Base-by-base conservation (phyloP, 1,140 invertebrate species). In the Scaptodrosophila lebanonensis region DNA sequence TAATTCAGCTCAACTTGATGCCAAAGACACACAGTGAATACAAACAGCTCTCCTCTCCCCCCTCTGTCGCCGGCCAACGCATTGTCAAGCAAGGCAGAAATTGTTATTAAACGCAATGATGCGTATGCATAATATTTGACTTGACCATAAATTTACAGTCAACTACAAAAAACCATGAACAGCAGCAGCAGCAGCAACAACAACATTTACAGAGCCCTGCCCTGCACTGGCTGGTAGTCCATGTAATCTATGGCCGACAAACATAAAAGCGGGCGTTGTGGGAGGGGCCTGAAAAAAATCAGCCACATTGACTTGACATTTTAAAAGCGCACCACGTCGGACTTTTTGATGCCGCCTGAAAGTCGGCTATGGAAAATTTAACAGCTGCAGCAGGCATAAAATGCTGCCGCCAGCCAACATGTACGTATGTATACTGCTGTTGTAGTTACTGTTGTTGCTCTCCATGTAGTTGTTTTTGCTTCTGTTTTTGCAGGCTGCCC, bases 51-150 rank as follows among this genome's bases (percentile, higher is more conserved):
- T 2, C 2, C 20, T 25, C 3, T n/a, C 39, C 15, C 27, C 2
- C 16, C 12, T 25, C 22, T 3, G 8, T 25, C 8, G 22, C 8
- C n/a, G n/a, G n/a, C n/a, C n/a, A n/a, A n/a, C 22, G 22, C 22
- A 25, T 25, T 25, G 22, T 25, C 22, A 11, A 18, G 63, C 53
- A 39, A 44, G 57, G 48, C 56, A 35, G 36, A 40, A 39, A 66
- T 66, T 45, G 66, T 76, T 66, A 66, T 76, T 76, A 79, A 56
- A 65, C 66, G 68, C 73, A 79, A 68, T 73, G 75, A 56, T 69
- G 73, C 75, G 69, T 73, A 79, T 79, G 50, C 52, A 63, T 63
- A 70, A 82, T 82, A 75, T 75, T 70, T 68, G 59, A 62, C 49
- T 69, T 77, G 67, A 72, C 39, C 72, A 51, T 54, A 32, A 51